Conservation (phyloP, 64 coral and sea anemone genomes). For the Stylophora pistillata region DNA sequence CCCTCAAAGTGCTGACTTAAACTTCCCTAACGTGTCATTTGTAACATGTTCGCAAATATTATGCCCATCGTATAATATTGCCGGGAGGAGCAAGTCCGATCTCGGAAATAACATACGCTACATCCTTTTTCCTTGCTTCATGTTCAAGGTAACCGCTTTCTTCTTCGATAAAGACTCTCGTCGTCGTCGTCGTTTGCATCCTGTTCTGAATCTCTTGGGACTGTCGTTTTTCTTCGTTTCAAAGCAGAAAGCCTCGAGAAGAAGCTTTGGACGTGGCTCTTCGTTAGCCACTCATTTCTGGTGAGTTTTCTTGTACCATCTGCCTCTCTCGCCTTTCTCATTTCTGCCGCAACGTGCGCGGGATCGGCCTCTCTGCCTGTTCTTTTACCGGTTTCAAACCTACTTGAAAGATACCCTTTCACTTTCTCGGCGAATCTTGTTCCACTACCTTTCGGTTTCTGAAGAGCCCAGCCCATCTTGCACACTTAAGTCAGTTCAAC, state of each 20-base stretch:
- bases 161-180: constrained; percentile 34
- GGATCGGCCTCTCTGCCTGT: constrained; percentile 15
- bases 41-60: no score
- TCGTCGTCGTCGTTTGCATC: no score
- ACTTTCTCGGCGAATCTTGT: constrained; percentile 14
- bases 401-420: neutral
- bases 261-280: constrained; percentile 11
- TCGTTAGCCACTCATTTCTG: no score
- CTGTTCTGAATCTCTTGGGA: no score
- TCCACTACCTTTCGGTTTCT: constrained; percentile 21
- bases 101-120: constrained; percentile 8
- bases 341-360: no score
- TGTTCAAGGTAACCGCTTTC: constrained; percentile 35
- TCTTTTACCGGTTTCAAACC: constrained; percentile 9
- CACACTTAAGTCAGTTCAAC: neutral
- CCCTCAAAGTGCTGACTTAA: no score
- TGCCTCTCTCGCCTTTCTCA: no score
- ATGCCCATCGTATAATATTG: constrained; percentile 53
- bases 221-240: neutral
- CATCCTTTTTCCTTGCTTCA: no score
- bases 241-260: neutral
- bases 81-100: constrained; percentile 55
- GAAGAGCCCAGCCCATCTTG: constrained; percentile 31
- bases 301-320: no score
- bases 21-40: no score